phyloP scores from a whole-genome alignment of 2,888 invertebrate species.

The Ellobium chinense region DNA sequence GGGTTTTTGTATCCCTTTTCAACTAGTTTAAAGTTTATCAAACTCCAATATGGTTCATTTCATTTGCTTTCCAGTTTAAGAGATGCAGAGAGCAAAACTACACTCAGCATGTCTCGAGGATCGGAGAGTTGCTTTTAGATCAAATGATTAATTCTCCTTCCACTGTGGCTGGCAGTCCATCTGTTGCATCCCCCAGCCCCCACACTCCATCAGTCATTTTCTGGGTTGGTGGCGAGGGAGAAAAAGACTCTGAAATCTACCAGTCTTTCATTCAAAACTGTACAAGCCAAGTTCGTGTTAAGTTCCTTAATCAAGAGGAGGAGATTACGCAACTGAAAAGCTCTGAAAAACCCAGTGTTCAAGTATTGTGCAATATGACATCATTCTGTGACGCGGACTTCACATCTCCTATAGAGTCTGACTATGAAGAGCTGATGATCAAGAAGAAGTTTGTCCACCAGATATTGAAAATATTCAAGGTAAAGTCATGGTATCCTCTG shows the following conservation, averaged over 20 bases:
- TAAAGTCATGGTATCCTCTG: too few species aligned
- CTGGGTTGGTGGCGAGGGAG: background rate
- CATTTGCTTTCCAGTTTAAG: conserved; percentile 1
- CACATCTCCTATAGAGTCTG: background rate
- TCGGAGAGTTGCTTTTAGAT: background rate
- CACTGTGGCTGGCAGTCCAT: background rate
- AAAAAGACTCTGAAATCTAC: background rate
- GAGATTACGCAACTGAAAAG: background rate
- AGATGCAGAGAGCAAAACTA: background rate
- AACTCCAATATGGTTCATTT: too few species aligned
- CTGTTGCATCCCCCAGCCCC: background rate
- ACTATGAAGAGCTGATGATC: conserved; percentile 14
- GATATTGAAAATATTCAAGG: background rate
- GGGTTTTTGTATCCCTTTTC: too few species aligned
- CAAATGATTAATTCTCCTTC: background rate
- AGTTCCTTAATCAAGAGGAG: background rate
- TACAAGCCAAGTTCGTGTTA: background rate
- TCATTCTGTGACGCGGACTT: conserved; percentile 3
- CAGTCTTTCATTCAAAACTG: conserved; percentile 17
- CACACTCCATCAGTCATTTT: background rate
- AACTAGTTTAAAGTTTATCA: too few species aligned
- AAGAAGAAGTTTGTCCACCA: background rate
- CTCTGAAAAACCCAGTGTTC: background rate
- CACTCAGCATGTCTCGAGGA: background rate
- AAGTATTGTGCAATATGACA: conserved; percentile 22